phyloP scores from a whole-genome alignment of 2,888 invertebrate genomes.

The Melieria omissa region DNA sequence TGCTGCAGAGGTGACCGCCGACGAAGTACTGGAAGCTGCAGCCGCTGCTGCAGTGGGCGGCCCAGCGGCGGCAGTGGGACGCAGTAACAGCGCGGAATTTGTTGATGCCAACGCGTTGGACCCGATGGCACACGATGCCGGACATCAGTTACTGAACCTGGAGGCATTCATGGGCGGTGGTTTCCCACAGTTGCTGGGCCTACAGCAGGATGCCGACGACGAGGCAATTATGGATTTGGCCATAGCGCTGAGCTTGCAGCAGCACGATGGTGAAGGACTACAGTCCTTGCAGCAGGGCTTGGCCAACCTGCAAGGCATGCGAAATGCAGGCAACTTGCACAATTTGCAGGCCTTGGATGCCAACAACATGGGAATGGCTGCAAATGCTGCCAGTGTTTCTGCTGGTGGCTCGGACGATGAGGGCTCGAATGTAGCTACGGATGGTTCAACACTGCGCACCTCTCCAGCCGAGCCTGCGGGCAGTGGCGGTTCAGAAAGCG shows the following conservation, averaged over 20 bases:
- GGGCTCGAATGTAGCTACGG: constrained; percentile 93
- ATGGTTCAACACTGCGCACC: constrained; percentile 89
- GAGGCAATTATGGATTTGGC: constrained; percentile 97
- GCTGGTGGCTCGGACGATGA: constrained; percentile 90
- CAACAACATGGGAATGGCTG: constrained; percentile 38
- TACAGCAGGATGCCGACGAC: constrained; percentile 95
- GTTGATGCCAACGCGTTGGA: constrained; percentile 50
- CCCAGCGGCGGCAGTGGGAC: constrained; percentile 49
- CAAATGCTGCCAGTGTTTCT: constrained; percentile 67
- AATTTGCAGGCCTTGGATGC: constrained; percentile 66
- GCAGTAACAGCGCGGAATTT: constrained; percentile 47
- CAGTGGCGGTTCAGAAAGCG: constrained; percentile 85
- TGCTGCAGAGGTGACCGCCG: constrained; percentile 52
- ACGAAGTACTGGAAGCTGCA: constrained; percentile 52
- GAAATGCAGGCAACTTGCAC: constrained; percentile 62
- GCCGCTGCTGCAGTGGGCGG: constrained; percentile 50
- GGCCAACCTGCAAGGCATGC: constrained; percentile 63
- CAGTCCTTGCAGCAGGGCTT: constrained; percentile 69
- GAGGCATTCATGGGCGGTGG: constrained; percentile 71
- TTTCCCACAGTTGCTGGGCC: constrained; percentile 84
- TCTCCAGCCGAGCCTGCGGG: constrained; percentile 83
- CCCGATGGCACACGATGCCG: constrained; percentile 45
- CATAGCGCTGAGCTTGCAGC: constrained; percentile 92
- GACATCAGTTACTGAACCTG: constrained; percentile 64
- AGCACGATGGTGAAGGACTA: constrained; percentile 73